phyloP scores from a whole-genome alignment of 2,888 invertebrate species.

The Strigamia crassipes region DNA sequence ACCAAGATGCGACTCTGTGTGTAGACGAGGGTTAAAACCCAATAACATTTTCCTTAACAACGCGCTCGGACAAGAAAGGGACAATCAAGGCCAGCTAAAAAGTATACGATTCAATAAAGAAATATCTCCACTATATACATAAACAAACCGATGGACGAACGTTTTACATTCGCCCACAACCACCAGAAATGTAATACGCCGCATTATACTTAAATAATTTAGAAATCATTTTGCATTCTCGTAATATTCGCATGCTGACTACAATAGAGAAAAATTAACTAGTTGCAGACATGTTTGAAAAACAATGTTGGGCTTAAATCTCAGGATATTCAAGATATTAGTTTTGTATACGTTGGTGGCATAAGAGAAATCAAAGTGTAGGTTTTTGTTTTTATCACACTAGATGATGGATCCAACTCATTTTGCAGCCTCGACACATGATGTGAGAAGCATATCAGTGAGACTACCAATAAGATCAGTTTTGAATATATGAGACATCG shows the following conservation, averaged over 20 bases:
- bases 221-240: neutral
- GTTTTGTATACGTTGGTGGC: neutral
- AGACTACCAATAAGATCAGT: neutral
- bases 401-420: too few relatives aligned
- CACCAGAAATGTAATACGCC: neutral
- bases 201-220: neutral
- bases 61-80: neutral
- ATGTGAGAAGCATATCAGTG: conserved; percentile 5
- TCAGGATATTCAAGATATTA: conserved; percentile 12
- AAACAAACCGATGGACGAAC: neutral
- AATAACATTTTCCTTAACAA: neutral
- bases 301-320: conserved; percentile 10
- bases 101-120: neutral
- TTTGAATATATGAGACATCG: conserved; percentile 1
- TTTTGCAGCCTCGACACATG: neutral
- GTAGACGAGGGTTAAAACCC: conserved; percentile 4
- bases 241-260: neutral
- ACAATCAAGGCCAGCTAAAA: conserved; percentile 33
- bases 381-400: too few relatives aligned
- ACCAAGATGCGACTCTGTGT: neutral
- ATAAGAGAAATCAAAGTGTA: neutral
- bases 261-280: neutral
- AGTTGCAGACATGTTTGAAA: neutral
- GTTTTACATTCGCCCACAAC: conserved; percentile 1
- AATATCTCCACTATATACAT: neutral